A percentile compares a stretch with the other conserved stretches of the same genome.
These are phyloP conservation scores for Eupithecia centaureata DNA, from an alignment of 2,888 invertebrate genomes.

Conservation along the genomic window DNA sequence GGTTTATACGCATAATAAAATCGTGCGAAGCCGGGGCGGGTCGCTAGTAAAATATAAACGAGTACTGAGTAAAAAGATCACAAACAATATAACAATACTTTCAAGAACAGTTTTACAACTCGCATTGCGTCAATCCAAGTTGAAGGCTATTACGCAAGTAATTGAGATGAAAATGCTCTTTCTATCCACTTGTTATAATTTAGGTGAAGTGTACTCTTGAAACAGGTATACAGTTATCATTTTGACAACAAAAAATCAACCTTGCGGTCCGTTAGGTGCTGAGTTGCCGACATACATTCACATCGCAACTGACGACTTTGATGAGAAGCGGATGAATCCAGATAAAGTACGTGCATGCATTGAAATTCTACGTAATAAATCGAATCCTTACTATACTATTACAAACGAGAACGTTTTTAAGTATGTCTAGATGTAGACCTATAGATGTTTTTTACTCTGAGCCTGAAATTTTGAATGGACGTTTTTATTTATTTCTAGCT, in stretches of 20 bases:
- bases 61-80: background rate
- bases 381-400: no score
- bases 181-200: conserved; percentile 44
- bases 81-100: background rate
- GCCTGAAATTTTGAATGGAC: no score
- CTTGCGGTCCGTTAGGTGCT: conserved; percentile 66
- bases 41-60: no score
- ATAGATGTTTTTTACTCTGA: no score
- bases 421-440: no score
- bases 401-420: no score
- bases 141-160: conserved; percentile 3
- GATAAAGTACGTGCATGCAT: background rate
- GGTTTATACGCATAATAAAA: no score
- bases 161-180: conserved; percentile 50
- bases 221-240: conserved; percentile 69
- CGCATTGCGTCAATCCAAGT: background rate
- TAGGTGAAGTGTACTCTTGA: conserved; percentile 57
- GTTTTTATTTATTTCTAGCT: no score
- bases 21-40: no score
- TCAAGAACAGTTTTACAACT: background rate
- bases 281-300: conserved; percentile 55
- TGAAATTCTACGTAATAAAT: background rate
- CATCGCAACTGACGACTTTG: background rate
- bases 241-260: conserved; percentile 76
- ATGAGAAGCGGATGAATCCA: background rate